A percentile compares a stretch with the other conserved stretches of the same genome.
Conservation (phyloP, 2,888 invertebrate genomes). For the Drosophila gaucha region DNA sequence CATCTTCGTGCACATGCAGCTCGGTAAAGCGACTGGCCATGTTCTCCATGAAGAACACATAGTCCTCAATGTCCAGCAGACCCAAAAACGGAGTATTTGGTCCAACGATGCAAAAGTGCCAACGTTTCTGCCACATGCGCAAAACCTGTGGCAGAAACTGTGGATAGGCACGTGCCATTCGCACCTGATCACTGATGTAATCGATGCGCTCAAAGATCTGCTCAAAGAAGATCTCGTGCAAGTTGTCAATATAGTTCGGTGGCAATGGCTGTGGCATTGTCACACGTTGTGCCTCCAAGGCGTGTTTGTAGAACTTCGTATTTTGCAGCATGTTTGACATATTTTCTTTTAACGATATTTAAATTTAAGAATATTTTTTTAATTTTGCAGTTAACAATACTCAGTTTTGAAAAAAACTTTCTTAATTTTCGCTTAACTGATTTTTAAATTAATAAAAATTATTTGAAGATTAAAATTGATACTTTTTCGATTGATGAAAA, state of each 20-base stretch:
- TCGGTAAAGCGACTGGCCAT: constrained; percentile 64
- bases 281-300: constrained; percentile 41
- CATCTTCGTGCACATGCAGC: constrained; percentile 65
- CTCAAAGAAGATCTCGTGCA: constrained; percentile 69
- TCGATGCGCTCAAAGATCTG: constrained; percentile 67
- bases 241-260: constrained; percentile 61
- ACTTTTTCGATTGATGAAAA: neutral
- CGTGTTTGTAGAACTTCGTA: constrained; percentile 43
- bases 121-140: constrained; percentile 52
- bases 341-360: too few relatives aligned
- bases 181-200: constrained; percentile 60
- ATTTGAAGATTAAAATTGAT: neutral
- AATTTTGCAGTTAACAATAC: too few relatives aligned
- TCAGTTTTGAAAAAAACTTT: too few relatives aligned
- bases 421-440: too few relatives aligned
- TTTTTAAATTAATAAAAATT: neutral
- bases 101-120: constrained; percentile 53
- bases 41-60: constrained; percentile 69
- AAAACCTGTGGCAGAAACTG: constrained; percentile 63
- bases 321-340: constrained; percentile 48
- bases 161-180: constrained; percentile 73
- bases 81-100: constrained; percentile 57
- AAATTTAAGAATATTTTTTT: too few relatives aligned
- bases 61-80: constrained; percentile 64
- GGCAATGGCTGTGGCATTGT: constrained; percentile 12